Conservation (phyloP, 1,140 invertebrate genomes). For the Drosophila takahashii region DNA sequence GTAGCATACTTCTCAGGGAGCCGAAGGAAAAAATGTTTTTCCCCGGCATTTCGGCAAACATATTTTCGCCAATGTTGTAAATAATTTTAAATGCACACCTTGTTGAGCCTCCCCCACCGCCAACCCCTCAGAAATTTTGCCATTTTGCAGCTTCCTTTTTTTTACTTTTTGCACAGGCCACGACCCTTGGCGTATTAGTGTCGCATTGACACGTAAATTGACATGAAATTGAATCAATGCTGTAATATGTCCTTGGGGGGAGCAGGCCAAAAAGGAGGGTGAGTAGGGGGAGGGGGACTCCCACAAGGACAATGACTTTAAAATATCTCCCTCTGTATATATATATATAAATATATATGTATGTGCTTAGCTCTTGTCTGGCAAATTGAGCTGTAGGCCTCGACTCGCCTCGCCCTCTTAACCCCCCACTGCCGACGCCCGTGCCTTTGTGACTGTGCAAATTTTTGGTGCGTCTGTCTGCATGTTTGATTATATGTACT, state of each 20-base stretch:
- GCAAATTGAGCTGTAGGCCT: constrained; percentile 76
- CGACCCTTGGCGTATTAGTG: constrained; percentile 81
- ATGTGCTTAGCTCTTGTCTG: constrained; percentile 55
- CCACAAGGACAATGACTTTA: constrained; percentile 73
- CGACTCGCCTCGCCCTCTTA: constrained; percentile 21
- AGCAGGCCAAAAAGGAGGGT: neutral
- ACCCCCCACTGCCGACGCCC: neutral
- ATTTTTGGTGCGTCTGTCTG: constrained; percentile 70
- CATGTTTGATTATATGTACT: constrained; percentile 77
- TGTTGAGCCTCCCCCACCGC: constrained; percentile 6
- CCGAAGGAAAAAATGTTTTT: constrained; percentile 12
- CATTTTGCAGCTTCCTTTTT: neutral
- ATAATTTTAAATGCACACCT: constrained; percentile 82
- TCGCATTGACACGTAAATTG: constrained; percentile 85
- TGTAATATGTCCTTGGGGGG: constrained; percentile 84
- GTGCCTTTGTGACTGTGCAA: constrained; percentile 72
- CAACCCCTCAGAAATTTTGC: neutral
- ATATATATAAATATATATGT: neutral
- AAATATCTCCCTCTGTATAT: constrained; percentile 41
- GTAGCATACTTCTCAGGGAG: constrained; percentile 43
- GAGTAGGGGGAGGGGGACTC: constrained; percentile 10
- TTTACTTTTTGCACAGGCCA: constrained; percentile 44
- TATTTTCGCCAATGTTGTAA: constrained; percentile 82
- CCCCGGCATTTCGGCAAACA: constrained; percentile 70
- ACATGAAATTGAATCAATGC: constrained; percentile 85